Evolutionary conservation across 2,888 invertebrate species (phyloP), one percentile per base, ranked within the genome.

Genomic region (Aleiodes alternator): DNA sequence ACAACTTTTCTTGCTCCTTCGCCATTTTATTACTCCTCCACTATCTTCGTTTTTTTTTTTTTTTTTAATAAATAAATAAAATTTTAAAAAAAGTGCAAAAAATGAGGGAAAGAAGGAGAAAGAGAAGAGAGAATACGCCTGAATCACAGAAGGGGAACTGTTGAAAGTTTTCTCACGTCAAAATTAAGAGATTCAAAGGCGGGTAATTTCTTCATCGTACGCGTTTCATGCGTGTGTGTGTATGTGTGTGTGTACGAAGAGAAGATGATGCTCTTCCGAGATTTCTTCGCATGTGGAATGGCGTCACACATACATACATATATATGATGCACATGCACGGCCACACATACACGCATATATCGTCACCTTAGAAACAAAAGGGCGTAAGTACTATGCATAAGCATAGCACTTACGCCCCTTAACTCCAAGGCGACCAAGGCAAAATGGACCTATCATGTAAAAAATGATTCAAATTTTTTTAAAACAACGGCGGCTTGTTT

Each of bases 201-300:
- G 79, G 83, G 83, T 87, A 87, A 88, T 88, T 88, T 88, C 88
- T 88, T 87, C 87, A 87, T 87, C 87, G 79, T 79, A 80, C 80
- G 82, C 80, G 82, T 83, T 43, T 70, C 57, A 43, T 57, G 56
- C 11, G 23, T 23, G 23, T 23, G 23, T 23, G 23, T 23, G n/a
- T n/a, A n/a, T n/a, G n/a, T n/a, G n/a, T n/a, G n/a, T 31, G 34
- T 69, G 23, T 23, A 72, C 53, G n/a, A 23, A 23, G 23, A 23
- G 51, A 59, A 53, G 72, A 43, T 43, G 72, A 51, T n/a, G 38
- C 64, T 14, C 34, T 53, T 38, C 51, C 64, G 34, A 48, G 64
- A 64, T 66, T 38, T 75, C 64, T 64, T 43, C 43, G 55, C 51
- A 70, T 53, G 69, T 64, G 61, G 9, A 75, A 75, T 73, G 69